Conservation (phyloP, 1,140 invertebrate genomes). For the Cherax quadricarinatus region DNA sequence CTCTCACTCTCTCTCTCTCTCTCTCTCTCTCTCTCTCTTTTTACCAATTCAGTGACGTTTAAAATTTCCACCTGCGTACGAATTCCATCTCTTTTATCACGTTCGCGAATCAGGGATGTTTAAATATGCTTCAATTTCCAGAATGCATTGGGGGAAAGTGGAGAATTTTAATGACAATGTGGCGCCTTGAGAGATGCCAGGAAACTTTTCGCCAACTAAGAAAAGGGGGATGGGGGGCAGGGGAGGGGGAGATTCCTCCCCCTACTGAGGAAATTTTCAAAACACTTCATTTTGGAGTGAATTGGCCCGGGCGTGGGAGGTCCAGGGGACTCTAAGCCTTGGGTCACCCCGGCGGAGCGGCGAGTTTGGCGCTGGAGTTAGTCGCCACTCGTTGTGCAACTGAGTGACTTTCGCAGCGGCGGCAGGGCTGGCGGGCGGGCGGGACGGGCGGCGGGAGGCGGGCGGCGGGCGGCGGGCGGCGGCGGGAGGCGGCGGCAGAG, state of each 20-base stretch:
- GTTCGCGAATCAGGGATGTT: conserved; percentile 66
- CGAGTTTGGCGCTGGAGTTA: conserved; percentile 29
- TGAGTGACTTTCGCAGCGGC: conserved; percentile 63
- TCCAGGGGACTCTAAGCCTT: conserved; percentile 39
- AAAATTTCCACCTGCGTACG: conserved; percentile 47
- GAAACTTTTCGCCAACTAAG: conserved; percentile 69
- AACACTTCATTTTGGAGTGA: conserved; percentile 68
- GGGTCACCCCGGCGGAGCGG: background rate
- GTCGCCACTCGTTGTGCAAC: conserved; percentile 59
- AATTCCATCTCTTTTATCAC: conserved; percentile 63
- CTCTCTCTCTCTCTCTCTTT: too few species aligned
- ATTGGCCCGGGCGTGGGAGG: conserved; percentile 34
- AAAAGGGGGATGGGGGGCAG: conserved; percentile 38
- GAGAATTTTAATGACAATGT: conserved; percentile 71
- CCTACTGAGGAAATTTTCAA: conserved; percentile 61
- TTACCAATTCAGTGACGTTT: conserved; percentile 53
- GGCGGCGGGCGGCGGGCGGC: too few species aligned
- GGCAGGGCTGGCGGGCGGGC: too few species aligned
- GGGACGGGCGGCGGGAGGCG: too few species aligned
- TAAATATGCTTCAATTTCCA: conserved; percentile 70
- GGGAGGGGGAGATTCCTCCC: too few species aligned
- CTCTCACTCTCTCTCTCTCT: background rate
- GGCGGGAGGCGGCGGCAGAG: conserved; percentile 28
- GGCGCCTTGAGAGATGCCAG: conserved; percentile 69
- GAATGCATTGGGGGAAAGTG: conserved; percentile 71